Evolutionary conservation across 2,113 vertebrate species (phyloP).

Genomic region (Megatriorchis doriae): DNA sequence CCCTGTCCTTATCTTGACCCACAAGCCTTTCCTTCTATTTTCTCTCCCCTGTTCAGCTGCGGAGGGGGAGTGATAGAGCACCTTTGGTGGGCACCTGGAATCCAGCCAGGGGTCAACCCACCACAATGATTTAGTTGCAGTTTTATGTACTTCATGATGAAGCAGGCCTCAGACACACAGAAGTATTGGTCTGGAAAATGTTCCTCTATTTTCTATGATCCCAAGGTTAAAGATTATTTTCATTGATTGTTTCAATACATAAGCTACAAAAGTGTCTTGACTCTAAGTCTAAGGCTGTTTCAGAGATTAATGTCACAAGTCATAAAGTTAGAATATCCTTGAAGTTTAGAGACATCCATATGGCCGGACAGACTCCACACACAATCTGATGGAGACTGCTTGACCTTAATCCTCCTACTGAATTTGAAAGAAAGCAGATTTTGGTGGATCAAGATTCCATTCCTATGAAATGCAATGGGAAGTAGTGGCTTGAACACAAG

Average conservation of each 20-base stretch:
- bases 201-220: neutral
- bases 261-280: neutral
- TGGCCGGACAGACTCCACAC: neutral
- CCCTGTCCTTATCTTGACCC: too few relatives aligned
- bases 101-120: too few relatives aligned
- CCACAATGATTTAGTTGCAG: neutral
- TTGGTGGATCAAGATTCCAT: neutral
- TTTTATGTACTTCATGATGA: neutral
- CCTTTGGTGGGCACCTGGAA: too few relatives aligned
- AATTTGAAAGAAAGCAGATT: neutral
- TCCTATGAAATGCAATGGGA: neutral
- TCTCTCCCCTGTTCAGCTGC: too few relatives aligned
- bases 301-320: neutral
- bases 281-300: neutral
- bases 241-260: neutral
- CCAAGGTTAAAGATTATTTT: neutral
- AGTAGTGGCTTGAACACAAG: neutral
- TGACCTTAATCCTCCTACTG: neutral
- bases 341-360: neutral
- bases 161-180: neutral
- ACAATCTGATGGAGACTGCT: neutral
- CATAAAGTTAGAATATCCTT: neutral
- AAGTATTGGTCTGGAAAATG: neutral
- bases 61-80: too few relatives aligned
- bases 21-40: too few relatives aligned